Evolutionary conservation across 2,888 invertebrate genomes (phyloP), one percentile per base, ranked within the genome.

Genomic region (Tenthredo livida): DNA sequence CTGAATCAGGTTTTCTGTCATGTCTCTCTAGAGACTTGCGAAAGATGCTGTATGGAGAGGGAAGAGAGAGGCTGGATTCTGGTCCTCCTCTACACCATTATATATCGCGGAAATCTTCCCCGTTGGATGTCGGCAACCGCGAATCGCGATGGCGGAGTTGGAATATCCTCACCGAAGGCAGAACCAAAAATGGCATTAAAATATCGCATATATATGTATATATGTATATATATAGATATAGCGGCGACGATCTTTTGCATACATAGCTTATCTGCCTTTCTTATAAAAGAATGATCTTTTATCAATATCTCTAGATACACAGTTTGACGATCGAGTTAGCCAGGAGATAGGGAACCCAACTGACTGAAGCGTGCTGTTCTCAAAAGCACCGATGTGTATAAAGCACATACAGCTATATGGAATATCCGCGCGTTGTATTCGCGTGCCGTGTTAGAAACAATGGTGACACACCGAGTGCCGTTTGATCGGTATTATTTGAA

Each of bases 1-100:
- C 58, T 80, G 80, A 58, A 61, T 80, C 80, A 80, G 80, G 80
- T 80, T 80, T 80, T 80, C 40, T 58, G 80, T 80, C 80, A 80
- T 80, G 61, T 61, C 80, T 61, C 80, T 58, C 15, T 33, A 40
- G 61, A 58, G 37, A 58, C 58, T 21, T 40, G 67, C 67, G 83
- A 29, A 58, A 65, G 83, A 83, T 83, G 67, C 47, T 67, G 83
- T 37, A 47, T 47, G 67, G 83, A 83, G 70, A 43, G 83, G 83
- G 83, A 83, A 80, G 37, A 40, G 80, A 80, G 80, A 80, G 80
- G 80, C 80, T 80, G 80, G 80, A 61, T 80, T 61, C 61, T 15
- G 80, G 58, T 80, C 80, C 80, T 77, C 77, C 77, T 77, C 54
- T 72, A 54, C 25, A 73, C 67, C 33, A 67, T 67, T 67, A 67